These are phyloP conservation scores for Bedellia somnulentella DNA, from an alignment of 2,888 invertebrate genomes.

Conservation along the genomic window DNA sequence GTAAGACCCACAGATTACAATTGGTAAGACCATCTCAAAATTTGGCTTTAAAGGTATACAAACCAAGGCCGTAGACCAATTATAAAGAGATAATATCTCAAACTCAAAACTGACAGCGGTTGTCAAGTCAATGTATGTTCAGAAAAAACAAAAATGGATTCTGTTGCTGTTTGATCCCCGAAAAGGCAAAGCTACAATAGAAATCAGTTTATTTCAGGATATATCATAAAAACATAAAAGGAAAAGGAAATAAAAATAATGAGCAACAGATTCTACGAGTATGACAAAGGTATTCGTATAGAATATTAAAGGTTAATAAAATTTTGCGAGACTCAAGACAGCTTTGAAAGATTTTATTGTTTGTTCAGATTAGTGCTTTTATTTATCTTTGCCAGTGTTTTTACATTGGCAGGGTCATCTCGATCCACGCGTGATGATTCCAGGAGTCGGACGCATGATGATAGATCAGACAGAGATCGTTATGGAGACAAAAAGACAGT, in stretches of 20 bases:
- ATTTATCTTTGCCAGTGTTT: conserved; percentile 74
- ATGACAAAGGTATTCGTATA: conserved; percentile 39
- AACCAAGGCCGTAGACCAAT: too few relatives aligned
- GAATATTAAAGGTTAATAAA: too few relatives aligned
- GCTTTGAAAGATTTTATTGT: background rate
- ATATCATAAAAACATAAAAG: background rate
- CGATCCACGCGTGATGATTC: conserved; percentile 60
- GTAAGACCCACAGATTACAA: too few relatives aligned
- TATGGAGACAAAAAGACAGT: conserved; percentile 19
- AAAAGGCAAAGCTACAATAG: too few relatives aligned
- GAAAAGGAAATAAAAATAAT: conserved; percentile 13
- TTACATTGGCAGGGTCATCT: conserved; percentile 73
- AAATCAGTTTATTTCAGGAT: background rate
- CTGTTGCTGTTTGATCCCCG: too few relatives aligned
- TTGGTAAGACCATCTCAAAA: conserved; percentile 5
- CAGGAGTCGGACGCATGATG: conserved; percentile 27
- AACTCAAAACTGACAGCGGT: too few relatives aligned
- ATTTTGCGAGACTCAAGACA: too few relatives aligned
- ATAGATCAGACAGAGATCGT: conserved; percentile 16
- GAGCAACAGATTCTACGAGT: conserved; percentile 28
- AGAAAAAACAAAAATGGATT: too few relatives aligned
- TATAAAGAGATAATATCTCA: too few relatives aligned
- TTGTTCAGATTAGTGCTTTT: conserved; percentile 17
- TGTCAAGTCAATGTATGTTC: too few relatives aligned
- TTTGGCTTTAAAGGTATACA: background rate